Base-by-base conservation (phyloP, 64 coral and sea anemone species). In the Montipora sp. region DNA sequence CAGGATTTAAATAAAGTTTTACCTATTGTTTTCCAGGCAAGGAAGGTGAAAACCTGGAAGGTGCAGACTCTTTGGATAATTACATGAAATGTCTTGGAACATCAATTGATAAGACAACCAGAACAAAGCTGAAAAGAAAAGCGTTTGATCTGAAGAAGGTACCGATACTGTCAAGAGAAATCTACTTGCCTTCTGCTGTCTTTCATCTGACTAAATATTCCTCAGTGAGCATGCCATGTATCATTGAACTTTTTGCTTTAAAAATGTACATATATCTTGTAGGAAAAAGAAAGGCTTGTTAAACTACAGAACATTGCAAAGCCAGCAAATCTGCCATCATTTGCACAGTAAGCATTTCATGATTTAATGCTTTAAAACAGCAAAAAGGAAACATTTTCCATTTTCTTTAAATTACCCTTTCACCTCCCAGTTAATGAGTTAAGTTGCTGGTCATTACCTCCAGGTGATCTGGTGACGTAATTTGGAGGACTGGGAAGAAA, bases 111-210 rank as follows among this genome's bases (percentile, higher is more conserved):
- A 96, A 94, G 78, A 77, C 91, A 71, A 78, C 97, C 5, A 98
- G 91, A 76, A 96, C 89, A 74, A 70, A 96, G 73, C 66, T 96
- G 9, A 98, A 84, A 61, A 94, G 97, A 94, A 96, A 86, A 89
- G 77, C 96, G 48, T 90, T 96, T 91, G 97, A 98, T 51, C 89
- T 98, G 6, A 98, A 93, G 59, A 98, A 98, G 94, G 97, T 98
- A 67, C 20, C 2, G 36, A 36, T 36, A 36, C 36, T 36, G 36
- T 36, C 36, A 36, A 49, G 6, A 58, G 60, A 15, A 63, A 63
- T 15, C 14, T 10, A 14, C 14, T 12, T 63, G 11, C 14, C 14
- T 63, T 63, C 60, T 14, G 60, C 14, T 63, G 9, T 63, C 14
- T 63, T 63, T 3, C 60, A 63, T 12, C 53, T 57, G 53, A 57